Percentiles rank a stretch among this genome's conserved stretches.
These are phyloP conservation scores for Petrocephalus zakoni DNA, from an alignment of 2,113 vertebrate genomes.

Conservation along the genomic window DNA sequence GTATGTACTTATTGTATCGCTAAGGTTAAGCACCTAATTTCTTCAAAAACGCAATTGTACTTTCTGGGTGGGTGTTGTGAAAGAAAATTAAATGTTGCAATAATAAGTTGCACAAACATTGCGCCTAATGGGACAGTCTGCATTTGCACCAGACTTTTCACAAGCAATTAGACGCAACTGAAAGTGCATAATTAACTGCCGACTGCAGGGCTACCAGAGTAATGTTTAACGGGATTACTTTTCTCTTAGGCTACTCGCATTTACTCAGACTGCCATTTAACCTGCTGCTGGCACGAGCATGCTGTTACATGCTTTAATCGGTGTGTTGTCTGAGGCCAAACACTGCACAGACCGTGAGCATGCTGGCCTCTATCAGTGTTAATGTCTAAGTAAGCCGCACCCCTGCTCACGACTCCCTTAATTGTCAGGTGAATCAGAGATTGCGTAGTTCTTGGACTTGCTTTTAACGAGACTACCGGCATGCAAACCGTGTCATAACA, in stretches of 20 bases:
- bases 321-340: not conserved
- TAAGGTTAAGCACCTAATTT: not conserved
- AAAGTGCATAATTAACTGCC: not conserved
- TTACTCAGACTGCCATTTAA: not conserved
- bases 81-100: slow-evolving; percentile 4
- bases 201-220: not conserved
- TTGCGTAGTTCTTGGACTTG: not conserved
- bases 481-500: not conserved
- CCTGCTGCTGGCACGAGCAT: not conserved
- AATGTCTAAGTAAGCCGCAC: not conserved
- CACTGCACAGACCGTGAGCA: not conserved
- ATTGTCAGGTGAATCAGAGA: not conserved
- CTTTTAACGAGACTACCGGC: not conserved
- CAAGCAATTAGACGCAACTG: not conserved
- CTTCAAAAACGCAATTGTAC: not conserved
- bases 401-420: not conserved
- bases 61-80: not conserved
- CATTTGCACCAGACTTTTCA: not conserved
- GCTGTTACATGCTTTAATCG: not conserved
- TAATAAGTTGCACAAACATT: slow-evolving; percentile 5
- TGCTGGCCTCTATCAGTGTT: not conserved
- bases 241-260: not conserved
- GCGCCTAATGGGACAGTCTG: not conserved
- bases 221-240: not conserved
- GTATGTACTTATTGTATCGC: not conserved